These are phyloP conservation scores for Eupeodes luniger DNA, from an alignment of 2,888 invertebrate species.

Conservation along the genomic window DNA sequence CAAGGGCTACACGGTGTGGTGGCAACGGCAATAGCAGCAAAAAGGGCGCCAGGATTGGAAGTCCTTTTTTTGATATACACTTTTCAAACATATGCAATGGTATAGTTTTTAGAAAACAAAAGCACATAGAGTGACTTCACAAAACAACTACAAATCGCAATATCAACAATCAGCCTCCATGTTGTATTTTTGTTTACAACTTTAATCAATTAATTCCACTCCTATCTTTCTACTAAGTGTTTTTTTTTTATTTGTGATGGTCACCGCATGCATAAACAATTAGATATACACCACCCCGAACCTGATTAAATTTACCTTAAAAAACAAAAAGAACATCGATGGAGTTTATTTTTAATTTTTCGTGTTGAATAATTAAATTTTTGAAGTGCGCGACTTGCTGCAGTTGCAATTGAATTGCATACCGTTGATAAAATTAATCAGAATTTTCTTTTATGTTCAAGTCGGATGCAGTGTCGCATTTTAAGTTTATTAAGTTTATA, in stretches of 20 bases:
- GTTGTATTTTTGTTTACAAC: slow-evolving; percentile 70
- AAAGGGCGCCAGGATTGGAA: slow-evolving; percentile 63
- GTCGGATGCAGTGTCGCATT: slow-evolving; percentile 35
- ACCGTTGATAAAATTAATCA: slow-evolving; percentile 54
- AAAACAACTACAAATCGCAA: slow-evolving; percentile 36
- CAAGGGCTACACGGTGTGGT: background rate
- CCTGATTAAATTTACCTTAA: too few species aligned
- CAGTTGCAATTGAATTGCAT: too few species aligned
- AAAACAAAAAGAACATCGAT: background rate
- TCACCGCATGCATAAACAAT: slow-evolving; percentile 11
- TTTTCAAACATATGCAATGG: slow-evolving; percentile 7
- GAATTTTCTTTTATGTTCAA: slow-evolving; percentile 22
- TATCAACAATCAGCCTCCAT: slow-evolving; percentile 74
- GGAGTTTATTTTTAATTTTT: slow-evolving; percentile 33
- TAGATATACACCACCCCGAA: background rate
- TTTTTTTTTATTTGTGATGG: slow-evolving; percentile 24
- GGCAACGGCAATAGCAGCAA: background rate
- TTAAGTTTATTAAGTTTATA: slow-evolving; percentile 20
- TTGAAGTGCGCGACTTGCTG: slow-evolving; percentile 17
- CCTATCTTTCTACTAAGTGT: slow-evolving; percentile 36
- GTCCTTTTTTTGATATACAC: slow-evolving; percentile 49
- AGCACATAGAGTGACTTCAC: slow-evolving; percentile 14
- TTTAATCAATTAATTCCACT: slow-evolving; percentile 72
- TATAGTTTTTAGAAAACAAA: slow-evolving; percentile 9
- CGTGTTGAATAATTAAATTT: slow-evolving; percentile 53